phyloP scores from a whole-genome alignment of 2,113 vertebrate species.

The Pituophis catenifer region DNA sequence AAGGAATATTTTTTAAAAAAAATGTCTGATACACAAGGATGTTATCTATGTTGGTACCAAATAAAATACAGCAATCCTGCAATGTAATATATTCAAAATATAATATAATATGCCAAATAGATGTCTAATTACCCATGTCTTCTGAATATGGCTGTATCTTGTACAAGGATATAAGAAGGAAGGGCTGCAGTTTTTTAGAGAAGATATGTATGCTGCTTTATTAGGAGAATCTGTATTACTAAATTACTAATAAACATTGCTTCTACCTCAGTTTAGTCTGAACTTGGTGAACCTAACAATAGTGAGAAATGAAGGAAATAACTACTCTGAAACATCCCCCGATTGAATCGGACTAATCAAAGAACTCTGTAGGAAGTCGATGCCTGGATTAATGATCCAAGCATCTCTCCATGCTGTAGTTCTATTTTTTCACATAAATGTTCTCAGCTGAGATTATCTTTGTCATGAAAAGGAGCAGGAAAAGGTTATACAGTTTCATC shows the following conservation, averaged over 20 bases:
- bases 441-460: conserved; percentile 76
- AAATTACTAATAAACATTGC: conserved; percentile 81
- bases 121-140: conserved; percentile 66
- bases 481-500: conserved; percentile 74
- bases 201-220: conserved; percentile 77
- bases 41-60: conserved; percentile 28
- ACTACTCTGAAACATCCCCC: conserved; percentile 68
- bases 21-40: background rate
- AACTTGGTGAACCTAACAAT: conserved; percentile 76
- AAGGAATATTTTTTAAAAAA: background rate
- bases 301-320: conserved; percentile 72
- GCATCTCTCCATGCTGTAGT: conserved; percentile 72
- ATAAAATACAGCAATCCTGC: conserved; percentile 27
- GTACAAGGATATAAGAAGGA: conserved; percentile 55
- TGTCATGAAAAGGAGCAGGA: conserved; percentile 76
- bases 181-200: conserved; percentile 54
- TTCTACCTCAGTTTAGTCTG: conserved; percentile 78
- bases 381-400: conserved; percentile 80
- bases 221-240: conserved; percentile 74
- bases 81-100: conserved; percentile 48
- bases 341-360: conserved; percentile 79
- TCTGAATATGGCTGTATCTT: conserved; percentile 68
- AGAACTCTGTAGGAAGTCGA: conserved; percentile 75
- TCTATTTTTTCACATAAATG: conserved; percentile 78
- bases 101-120: conserved; percentile 72